Evolutionary conservation across 2,888 invertebrate genomes (phyloP).

Genomic region (Anarsia innoxiella): DNA sequence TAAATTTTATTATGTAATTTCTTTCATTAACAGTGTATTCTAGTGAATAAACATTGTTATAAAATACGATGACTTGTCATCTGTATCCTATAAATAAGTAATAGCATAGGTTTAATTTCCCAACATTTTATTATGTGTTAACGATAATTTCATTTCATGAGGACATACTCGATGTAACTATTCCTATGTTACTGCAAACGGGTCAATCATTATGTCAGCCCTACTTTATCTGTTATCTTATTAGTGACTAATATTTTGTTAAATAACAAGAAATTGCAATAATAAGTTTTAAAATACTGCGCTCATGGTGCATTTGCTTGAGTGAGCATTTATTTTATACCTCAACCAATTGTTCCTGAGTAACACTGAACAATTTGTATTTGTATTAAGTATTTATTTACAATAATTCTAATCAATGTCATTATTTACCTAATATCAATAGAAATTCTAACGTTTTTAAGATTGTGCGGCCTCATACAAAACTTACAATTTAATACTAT

Average conservation of each 20-base stretch:
- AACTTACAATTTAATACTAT: slow-evolving; percentile 61
- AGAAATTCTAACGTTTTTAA: slow-evolving; percentile 34
- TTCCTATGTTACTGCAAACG: background rate
- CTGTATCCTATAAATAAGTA: too few species aligned
- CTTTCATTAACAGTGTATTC: slow-evolving; percentile 3
- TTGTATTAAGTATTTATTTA: slow-evolving; percentile 55
- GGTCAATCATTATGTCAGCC: slow-evolving; percentile 42
- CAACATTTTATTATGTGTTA: too few species aligned
- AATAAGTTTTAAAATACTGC: slow-evolving; percentile 48
- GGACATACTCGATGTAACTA: too few species aligned
- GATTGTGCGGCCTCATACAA: slow-evolving; percentile 47
- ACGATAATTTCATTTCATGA: too few species aligned
- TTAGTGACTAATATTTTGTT: slow-evolving; percentile 40
- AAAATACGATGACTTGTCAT: too few species aligned
- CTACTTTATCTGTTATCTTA: slow-evolving; percentile 25
- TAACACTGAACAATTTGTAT: slow-evolving; percentile 36
- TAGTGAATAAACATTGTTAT: too few species aligned
- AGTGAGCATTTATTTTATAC: slow-evolving; percentile 24
- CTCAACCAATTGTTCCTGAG: slow-evolving; percentile 30
- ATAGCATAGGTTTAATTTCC: too few species aligned
- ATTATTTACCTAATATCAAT: slow-evolving; percentile 45
- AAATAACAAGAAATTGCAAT: slow-evolving; percentile 39
- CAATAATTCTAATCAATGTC: slow-evolving; percentile 42
- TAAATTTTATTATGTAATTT: slow-evolving; percentile 1
- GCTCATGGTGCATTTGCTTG: slow-evolving; percentile 40